These are phyloP conservation scores for Notothenia coriiceps DNA, from an alignment of 2,113 vertebrate species.

Conservation along the genomic window DNA sequence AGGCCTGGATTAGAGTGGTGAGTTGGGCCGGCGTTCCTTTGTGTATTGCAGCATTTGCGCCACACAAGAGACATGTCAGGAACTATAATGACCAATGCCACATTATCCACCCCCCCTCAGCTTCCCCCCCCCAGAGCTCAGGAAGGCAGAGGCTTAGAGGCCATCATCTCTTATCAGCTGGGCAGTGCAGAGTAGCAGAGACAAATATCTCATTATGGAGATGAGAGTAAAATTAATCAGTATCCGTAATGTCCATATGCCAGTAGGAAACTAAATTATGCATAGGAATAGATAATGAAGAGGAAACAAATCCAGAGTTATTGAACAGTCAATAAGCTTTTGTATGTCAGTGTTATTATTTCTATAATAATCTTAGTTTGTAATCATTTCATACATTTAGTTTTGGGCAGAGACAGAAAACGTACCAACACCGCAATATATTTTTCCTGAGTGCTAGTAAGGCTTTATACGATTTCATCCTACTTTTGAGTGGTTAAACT, in stretches of 20 bases:
- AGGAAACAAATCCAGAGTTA: constrained; percentile 18
- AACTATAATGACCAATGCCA: constrained; percentile 55
- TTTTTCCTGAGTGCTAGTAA: no score
- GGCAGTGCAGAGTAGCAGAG: constrained; percentile 38
- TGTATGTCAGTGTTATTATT: constrained; percentile 6
- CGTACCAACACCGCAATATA: constrained; percentile 9
- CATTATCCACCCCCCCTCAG: constrained; percentile 31
- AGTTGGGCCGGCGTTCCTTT: constrained; percentile 4
- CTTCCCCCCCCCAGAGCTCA: constrained; percentile 2
- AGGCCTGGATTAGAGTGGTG: constrained; percentile 35
- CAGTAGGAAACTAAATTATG: constrained; percentile 27
- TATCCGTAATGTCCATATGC: constrained; percentile 17
- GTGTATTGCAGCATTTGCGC: constrained; percentile 43
- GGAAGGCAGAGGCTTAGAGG: constrained; percentile 38
- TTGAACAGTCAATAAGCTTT: constrained; percentile 10
- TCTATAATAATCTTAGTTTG: constrained; percentile 8
- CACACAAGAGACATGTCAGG: constrained; percentile 53
- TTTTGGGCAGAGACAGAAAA: constrained; percentile 15
- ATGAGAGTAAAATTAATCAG: constrained; percentile 58
- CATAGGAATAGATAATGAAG: constrained; percentile 7
- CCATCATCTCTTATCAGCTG: constrained; percentile 49
- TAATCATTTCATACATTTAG: constrained; percentile 24
- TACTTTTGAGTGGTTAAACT: constrained; percentile 1
- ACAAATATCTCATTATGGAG: constrained; percentile 66
- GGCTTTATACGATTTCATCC: background rate